Evolutionary conservation across 2,888 invertebrate genomes (phyloP).

Genomic region (Andrena bicolor): DNA sequence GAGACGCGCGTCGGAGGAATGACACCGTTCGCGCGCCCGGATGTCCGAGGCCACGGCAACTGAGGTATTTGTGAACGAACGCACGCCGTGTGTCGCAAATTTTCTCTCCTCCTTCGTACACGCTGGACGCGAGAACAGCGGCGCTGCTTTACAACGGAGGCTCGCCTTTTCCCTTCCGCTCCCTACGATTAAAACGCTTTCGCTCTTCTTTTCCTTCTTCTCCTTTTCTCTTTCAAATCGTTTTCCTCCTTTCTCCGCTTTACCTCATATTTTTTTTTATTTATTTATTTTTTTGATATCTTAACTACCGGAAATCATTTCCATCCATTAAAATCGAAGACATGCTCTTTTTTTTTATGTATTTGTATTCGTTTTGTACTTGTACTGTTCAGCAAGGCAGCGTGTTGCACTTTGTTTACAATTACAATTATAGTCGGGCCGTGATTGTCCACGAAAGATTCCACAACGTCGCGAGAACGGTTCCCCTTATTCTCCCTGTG

Average conservation of each 20-base stretch:
- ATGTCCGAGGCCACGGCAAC: conserved; percentile 81
- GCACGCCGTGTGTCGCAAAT: conserved; percentile 72
- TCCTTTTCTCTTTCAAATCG: conserved; percentile 19
- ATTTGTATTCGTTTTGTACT: conserved; percentile 85
- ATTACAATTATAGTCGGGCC: conserved; percentile 82
- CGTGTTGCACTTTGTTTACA: conserved; percentile 85
- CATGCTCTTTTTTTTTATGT: conserved; percentile 80
- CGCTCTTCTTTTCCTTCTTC: conserved; percentile 46
- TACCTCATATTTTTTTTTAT: conserved; percentile 54
- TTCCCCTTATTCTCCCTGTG: conserved; percentile 43
- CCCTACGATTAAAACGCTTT: conserved; percentile 77
- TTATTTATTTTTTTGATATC: conserved; percentile 75
- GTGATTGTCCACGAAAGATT: conserved; percentile 80
- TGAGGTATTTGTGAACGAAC: conserved; percentile 84
- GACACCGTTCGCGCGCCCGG: conserved; percentile 46
- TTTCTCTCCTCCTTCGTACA: conserved; percentile 50
- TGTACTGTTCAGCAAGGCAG: conserved; percentile 85
- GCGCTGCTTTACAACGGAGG: conserved; percentile 76
- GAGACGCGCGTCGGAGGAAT: conserved; percentile 35
- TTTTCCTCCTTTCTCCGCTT: conserved; percentile 12
- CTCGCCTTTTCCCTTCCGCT: conserved; percentile 59
- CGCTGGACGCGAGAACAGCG: conserved; percentile 71
- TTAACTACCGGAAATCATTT: conserved; percentile 84
- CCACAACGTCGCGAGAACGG: conserved; percentile 74
- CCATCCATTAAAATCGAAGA: conserved; percentile 83